Base-by-base conservation (phyloP, 1,140 invertebrate species). In the Galleria mellonella region DNA sequence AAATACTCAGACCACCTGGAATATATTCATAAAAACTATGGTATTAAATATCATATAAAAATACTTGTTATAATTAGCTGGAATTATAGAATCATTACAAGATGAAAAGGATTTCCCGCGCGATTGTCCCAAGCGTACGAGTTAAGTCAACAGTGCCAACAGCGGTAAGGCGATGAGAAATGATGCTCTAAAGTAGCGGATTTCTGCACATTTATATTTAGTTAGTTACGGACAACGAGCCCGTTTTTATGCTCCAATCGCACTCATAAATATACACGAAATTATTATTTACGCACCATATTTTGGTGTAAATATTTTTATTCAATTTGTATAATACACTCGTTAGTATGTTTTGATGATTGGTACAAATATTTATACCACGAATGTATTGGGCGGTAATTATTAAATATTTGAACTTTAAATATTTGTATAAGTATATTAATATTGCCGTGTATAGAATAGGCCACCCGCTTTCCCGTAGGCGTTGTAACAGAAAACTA, bases 71-170 rank as follows among this genome's bases (percentile, higher is more conserved):
- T n/a, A n/a, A n/a, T n/a, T n/a, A n/a, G n/a, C n/a, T n/a, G n/a
- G n/a, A n/a, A n/a, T n/a, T n/a, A n/a, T n/a, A n/a, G n/a, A n/a
- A n/a, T n/a, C n/a, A n/a, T n/a, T n/a, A n/a, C n/a, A n/a, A n/a
- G n/a, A n/a, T n/a, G n/a, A n/a, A n/a, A n/a, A n/a, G n/a, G n/a
- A 6, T 56, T 47, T 32, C 50, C 61, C 47, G 33, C 62, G 39
- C 51, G 65, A 61, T 31, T 66, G 62, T 73, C 44, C 57, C 45
- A 57, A 55, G 54, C 49, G 43, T 48, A 62, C 47, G 63, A 58
- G 64, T n/a, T n/a, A 68, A 72, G 72, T 73, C 73, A 70, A 75
- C 69, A 72, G 63, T 49, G 57, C n/a, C n/a, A n/a, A n/a, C n/a
- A 23, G 50, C 50, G 62, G 60, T 75, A 71, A 72, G 6, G 64